Percentiles rank a stretch among this genome's conserved stretches.
Evolutionary conservation across 2,888 invertebrate genomes (phyloP).

Genomic region (Halictus ligatus): DNA sequence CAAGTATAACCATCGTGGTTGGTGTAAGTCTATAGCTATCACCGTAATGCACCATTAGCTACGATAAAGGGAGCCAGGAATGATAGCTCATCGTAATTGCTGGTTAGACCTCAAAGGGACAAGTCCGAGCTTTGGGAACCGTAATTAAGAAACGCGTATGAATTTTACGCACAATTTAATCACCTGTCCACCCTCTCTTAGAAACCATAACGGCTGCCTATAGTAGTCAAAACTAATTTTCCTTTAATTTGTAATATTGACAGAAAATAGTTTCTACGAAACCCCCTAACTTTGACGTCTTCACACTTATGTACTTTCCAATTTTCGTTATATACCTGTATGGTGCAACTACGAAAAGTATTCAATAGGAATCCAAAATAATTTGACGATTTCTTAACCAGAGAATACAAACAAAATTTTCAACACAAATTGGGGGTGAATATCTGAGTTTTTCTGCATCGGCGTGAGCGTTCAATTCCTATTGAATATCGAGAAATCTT

Average conservation of each 20-base stretch:
- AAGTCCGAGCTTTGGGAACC: constrained; percentile 29
- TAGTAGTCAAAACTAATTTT: neutral
- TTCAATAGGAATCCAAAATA: too few relatives aligned
- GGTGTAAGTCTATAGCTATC: constrained; percentile 55
- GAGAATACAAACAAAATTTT: too few relatives aligned
- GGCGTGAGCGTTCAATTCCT: too few relatives aligned
- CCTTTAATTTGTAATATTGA: neutral
- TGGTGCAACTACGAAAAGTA: too few relatives aligned
- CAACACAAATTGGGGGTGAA: too few relatives aligned
- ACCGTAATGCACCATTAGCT: constrained; percentile 49
- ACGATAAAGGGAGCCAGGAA: constrained; percentile 36
- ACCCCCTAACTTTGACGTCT: neutral
- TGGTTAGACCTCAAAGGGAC: constrained; percentile 49
- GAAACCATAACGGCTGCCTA: neutral
- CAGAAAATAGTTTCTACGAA: neutral
- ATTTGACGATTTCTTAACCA: too few relatives aligned
- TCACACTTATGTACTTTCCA: too few relatives aligned
- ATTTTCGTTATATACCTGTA: too few relatives aligned
- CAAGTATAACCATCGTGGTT: constrained; percentile 45
- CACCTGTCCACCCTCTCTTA: neutral
- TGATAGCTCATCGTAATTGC: constrained; percentile 51
- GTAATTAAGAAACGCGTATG: constrained; percentile 36
- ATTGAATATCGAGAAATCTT: too few relatives aligned
- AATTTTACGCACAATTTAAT: constrained; percentile 5
- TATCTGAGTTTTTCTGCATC: too few relatives aligned